Base-by-base conservation (phyloP, 2,113 vertebrate species). In the Oryzias curvinotus region DNA sequence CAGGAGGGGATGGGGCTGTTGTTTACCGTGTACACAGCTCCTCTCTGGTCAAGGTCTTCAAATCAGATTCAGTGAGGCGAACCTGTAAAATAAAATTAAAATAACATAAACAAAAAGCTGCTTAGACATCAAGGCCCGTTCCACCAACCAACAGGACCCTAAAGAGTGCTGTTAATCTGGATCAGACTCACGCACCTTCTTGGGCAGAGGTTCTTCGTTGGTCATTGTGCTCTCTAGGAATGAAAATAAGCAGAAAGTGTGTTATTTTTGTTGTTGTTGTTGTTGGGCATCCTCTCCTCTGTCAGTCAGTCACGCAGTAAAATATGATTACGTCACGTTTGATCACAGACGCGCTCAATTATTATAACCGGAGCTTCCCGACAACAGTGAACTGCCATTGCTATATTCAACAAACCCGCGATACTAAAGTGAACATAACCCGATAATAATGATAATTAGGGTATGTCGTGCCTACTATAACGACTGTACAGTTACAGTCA, bases 131-230 rank as follows among this genome's bases (percentile, higher is more conserved):
- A 43, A 46, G 17, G n/a, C 14, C 3, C 5, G 14, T 17, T 18
- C n/a, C n/a, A 50, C 1, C 21, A 46, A 3, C 30, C 23, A 28
- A 7, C 2, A 45, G 5, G 3, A 5, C 16, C 5, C n/a, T 1
- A 26, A 36, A 15, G 25, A 5, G 18, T 19, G 5, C 19, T 30
- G 18, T 13, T 36, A 25, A 30, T 18, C n/a, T 14, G n/a, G 5
- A 17, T 57, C 41, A 41, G 1, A 69, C 36, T 55, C 92, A n/a
- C n/a, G n/a, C n/a, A 97, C 97, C 94, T 98, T 99, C 91, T 99
- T 99, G 56, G 95, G 96, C 46, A 99, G 95, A 90, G 97, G 97
- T 90, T 99, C 97, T 91, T 99, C 97, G 92, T 98, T 99, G 82
- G 96, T 98, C 96, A 99, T 99, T 76, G 90, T 96, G 93, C 92